phyloP scores from a whole-genome alignment of 2,888 invertebrate genomes.

The Protophormia terraenovae region DNA sequence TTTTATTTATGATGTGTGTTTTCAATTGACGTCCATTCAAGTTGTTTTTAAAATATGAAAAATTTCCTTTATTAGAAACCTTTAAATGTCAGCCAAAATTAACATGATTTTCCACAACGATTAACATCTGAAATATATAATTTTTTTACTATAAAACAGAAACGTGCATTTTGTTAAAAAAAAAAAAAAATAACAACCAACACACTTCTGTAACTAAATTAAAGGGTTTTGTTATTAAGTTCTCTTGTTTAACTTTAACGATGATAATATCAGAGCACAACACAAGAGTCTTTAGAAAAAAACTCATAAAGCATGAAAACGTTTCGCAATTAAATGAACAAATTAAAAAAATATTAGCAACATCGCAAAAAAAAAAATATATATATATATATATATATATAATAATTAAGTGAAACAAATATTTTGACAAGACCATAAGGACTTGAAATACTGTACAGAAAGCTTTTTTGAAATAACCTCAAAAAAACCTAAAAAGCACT shows the following conservation, averaged over 20 bases:
- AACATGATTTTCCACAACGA: conserved; percentile 69
- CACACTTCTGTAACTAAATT: conserved; percentile 14
- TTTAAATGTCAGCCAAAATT: conserved; percentile 67
- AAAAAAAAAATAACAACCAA: not conserved
- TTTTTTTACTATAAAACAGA: not conserved
- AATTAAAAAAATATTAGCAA: not conserved
- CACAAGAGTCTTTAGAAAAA: conserved; percentile 6
- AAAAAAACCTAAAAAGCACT: too few relatives aligned
- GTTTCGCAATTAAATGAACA: conserved; percentile 48
- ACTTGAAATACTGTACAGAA: too few relatives aligned
- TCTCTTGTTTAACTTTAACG: conserved; percentile 19
- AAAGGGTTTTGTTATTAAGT: not conserved
- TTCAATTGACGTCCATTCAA: conserved; percentile 39
- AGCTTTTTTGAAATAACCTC: too few relatives aligned
- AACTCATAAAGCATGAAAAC: conserved; percentile 63
- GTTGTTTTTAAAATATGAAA: not conserved
- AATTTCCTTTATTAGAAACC: conserved; percentile 55
- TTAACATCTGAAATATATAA: conserved; percentile 53
- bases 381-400: too few relatives aligned
- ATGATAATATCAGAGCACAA: conserved; percentile 3
- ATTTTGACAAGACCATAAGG: too few relatives aligned
- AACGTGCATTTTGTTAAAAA: conserved; percentile 44
- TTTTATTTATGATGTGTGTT: not conserved
- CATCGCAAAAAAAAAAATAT: not conserved
- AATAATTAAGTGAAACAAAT: not conserved